Percentiles rank a stretch among this genome's conserved stretches.
These are phyloP conservation scores for Parazoanthus swiftii DNA, from an alignment of 92 coral and sea anemone species.

Conservation along the genomic window DNA sequence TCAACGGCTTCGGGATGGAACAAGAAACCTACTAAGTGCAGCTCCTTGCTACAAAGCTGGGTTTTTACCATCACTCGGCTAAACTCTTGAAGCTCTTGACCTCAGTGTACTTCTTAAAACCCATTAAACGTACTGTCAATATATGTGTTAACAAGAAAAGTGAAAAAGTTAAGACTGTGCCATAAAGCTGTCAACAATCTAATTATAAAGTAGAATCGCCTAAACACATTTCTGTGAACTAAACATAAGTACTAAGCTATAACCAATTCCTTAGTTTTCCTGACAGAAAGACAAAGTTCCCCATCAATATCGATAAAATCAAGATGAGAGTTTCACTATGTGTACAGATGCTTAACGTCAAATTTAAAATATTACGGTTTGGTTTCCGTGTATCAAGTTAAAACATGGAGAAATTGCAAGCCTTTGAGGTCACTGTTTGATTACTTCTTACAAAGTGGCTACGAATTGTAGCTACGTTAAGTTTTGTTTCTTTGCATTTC, in stretches of 20 bases:
- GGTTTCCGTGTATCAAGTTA: background rate
- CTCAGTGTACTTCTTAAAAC: slow-evolving; percentile 21
- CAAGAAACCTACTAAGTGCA: slow-evolving; percentile 44
- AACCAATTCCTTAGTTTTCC: background rate
- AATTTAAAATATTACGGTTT: background rate
- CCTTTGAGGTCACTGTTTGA: slow-evolving; percentile 15
- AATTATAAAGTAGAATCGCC: background rate
- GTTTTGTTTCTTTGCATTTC: background rate
- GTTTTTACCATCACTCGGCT: slow-evolving; percentile 31
- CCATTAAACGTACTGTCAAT: slow-evolving; percentile 26
- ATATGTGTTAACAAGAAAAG: slow-evolving; percentile 10
- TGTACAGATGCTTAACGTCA: background rate
- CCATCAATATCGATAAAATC: background rate
- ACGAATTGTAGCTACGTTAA: background rate
- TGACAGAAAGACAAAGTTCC: background rate
- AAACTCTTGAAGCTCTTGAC: slow-evolving; percentile 37
- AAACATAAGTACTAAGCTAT: background rate
- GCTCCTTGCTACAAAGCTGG: slow-evolving; percentile 47
- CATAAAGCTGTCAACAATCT: background rate
- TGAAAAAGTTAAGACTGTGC: slow-evolving; percentile 10
- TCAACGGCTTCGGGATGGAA: slow-evolving; percentile 44
- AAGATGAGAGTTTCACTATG: background rate
- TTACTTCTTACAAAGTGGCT: background rate
- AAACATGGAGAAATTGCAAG: slow-evolving; percentile 28
- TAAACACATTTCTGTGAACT: background rate